Conservation (phyloP, 2,113 vertebrate species). For the Hippocampus barbouri region DNA sequence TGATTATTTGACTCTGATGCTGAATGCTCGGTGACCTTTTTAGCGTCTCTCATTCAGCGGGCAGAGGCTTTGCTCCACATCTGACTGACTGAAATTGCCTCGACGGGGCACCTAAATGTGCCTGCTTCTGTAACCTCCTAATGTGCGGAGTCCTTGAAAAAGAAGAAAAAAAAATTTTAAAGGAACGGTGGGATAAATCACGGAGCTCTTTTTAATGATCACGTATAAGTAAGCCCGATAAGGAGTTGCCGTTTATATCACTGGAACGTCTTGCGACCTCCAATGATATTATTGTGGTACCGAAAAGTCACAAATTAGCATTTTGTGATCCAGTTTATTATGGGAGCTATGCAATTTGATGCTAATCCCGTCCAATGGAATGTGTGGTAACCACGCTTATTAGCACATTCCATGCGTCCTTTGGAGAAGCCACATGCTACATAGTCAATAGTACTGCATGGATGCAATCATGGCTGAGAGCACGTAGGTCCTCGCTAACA, state of each 20-base stretch:
- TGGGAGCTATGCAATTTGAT: constrained; percentile 5
- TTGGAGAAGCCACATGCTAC: not conserved
- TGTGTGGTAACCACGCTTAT: constrained; percentile 14
- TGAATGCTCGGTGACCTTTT: constrained; percentile 3
- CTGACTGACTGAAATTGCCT: constrained; percentile 12
- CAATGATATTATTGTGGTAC: not conserved
- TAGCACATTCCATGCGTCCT: constrained; percentile 20
- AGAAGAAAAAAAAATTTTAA: not conserved
- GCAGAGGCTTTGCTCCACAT: constrained; percentile 5
- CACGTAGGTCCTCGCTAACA: no score
- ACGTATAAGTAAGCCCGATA: constrained; percentile 23
- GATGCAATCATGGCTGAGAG: no score
- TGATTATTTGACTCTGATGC: constrained; percentile 3
- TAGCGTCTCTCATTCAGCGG: not conserved
- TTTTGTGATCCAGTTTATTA: constrained; percentile 27
- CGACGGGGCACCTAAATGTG: not conserved
- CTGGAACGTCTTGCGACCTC: constrained; percentile 10
- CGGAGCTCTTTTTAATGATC: constrained; percentile 1
- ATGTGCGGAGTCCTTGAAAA: constrained; percentile 7
- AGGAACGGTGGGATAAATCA: not conserved
- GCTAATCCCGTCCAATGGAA: constrained; percentile 29
- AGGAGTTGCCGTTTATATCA: constrained; percentile 2
- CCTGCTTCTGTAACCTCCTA: constrained; percentile 14
- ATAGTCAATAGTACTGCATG: no score
- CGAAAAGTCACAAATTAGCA: constrained; percentile 4